A percentile compares a stretch with the other conserved stretches of the same genome.
phyloP scores from a whole-genome alignment of 2,113 vertebrate genomes.

The Myotis lucifugus region DNA sequence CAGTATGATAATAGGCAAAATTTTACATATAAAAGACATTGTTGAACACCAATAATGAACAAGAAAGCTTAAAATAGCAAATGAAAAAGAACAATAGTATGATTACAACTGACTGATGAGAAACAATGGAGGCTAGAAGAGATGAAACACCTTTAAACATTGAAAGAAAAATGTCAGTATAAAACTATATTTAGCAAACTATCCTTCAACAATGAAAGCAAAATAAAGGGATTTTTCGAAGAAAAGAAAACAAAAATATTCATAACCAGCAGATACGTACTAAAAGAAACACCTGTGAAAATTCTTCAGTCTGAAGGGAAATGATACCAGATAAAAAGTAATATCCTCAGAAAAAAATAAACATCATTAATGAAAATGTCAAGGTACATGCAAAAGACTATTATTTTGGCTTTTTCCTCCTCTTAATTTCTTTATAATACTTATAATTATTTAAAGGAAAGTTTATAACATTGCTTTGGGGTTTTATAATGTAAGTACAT shows the following conservation, averaged over 20 bases:
- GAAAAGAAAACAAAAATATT: slow-evolving; percentile 25
- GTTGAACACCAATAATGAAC: not conserved
- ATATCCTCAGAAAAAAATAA: not conserved
- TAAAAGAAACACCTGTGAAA: not conserved
- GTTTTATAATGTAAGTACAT: not conserved
- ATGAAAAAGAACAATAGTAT: not conserved
- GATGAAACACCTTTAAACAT: not conserved
- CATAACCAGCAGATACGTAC: not conserved
- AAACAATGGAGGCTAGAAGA: not conserved
- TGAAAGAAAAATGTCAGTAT: not conserved
- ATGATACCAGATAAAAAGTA: not conserved
- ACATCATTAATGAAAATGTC: not conserved
- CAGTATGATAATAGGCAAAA: not conserved
- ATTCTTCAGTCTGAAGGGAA: not conserved
- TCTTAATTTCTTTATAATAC: not conserved
- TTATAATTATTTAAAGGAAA: not conserved
- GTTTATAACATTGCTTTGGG: not conserved
- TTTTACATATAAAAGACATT: not conserved
- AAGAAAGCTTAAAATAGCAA: not conserved
- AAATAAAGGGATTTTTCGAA: not conserved
- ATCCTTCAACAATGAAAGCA: not conserved
- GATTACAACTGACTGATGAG: not conserved
- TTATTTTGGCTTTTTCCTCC: not conserved
- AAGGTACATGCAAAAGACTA: not conserved
- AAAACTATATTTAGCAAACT: not conserved